A percentile compares a stretch with the other conserved stretches of the same genome.
Evolutionary conservation across 2,797 vertebrate species (phyloP).

Genomic region (Hoplostethus atlanticus): DNA sequence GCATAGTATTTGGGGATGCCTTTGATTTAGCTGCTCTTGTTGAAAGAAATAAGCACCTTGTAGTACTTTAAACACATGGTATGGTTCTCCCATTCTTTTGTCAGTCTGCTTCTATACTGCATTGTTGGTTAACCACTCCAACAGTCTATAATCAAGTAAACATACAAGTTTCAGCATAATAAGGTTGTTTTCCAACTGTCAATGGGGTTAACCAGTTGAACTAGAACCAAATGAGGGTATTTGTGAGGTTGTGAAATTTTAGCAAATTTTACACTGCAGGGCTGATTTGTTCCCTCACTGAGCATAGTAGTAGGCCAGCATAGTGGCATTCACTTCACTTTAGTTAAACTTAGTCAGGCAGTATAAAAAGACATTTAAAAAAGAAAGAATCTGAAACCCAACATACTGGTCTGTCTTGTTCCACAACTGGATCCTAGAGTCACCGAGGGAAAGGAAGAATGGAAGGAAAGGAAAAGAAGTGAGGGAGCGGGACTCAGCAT

Average conservation of each 20-base stretch:
- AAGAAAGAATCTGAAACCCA: slow-evolving; percentile 14
- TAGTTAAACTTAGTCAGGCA: slow-evolving; percentile 37
- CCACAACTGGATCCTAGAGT: slow-evolving; percentile 48
- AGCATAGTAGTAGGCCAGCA: not conserved
- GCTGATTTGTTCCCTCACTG: not conserved
- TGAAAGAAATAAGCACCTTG: slow-evolving; percentile 3
- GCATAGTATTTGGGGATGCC: not conserved
- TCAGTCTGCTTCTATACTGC: not conserved
- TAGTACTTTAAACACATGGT: not conserved
- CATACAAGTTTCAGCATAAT: slow-evolving; percentile 13
- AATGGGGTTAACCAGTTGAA: slow-evolving; percentile 40
- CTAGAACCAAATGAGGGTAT: slow-evolving; percentile 23
- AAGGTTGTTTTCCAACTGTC: slow-evolving; percentile 46
- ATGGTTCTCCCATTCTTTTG: not conserved
- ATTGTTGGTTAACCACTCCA: not conserved
- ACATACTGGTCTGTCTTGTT: not conserved
- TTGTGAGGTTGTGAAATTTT: slow-evolving; percentile 17
- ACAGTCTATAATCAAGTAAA: not conserved
- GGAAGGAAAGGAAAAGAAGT: slow-evolving; percentile 36
- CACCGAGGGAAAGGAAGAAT: slow-evolving; percentile 32
- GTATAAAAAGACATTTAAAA: not conserved
- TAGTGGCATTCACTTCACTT: slow-evolving; percentile 4
- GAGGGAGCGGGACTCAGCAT: slow-evolving; percentile 43
- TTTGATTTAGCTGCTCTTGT: slow-evolving; percentile 8
- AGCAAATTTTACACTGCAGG: slow-evolving; percentile 17